Evolutionary conservation across 2,888 invertebrate species (phyloP), one percentile per base, ranked within the genome.

Genomic region (Athrips mouffetella): DNA sequence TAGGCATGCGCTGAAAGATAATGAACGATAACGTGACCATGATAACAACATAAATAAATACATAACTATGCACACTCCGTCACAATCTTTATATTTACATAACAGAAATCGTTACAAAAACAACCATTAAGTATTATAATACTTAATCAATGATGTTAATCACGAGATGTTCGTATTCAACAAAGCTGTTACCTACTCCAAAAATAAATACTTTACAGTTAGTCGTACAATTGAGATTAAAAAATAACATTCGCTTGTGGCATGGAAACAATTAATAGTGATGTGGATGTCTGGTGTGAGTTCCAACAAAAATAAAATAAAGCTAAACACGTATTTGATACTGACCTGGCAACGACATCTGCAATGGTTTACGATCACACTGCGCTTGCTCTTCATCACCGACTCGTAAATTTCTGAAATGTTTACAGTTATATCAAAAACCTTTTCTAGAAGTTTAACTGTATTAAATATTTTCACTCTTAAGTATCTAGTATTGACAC

Each of bases 261-360:
- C 25, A 25, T 6, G 5, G 4, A 25, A 25, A 6, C 8, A 25
- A 7, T 6, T 25, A 6, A 25, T 25, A 6, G 25, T 25, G 25
- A 25, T n/a, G n/a, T n/a, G n/a, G n/a, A n/a, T n/a, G n/a, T n/a
- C n/a, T n/a, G n/a, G 25, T 25, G 25, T 8, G 8, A 25, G 8
- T 25, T 25, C 25, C 25, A 25, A 25, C 25, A 25, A 25, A 37
- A 18, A 55, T 52, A 50, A 37, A 18, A 49, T 37, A 27, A 35
- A 30, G 18, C 40, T 21, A 45, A 35, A 47, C 44, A 46, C 13
- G 15, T 1, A 35, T n/a, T n/a, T n/a, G n/a, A n/a, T 13, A 31
- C 31, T 31, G 31, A 31, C 31, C 31, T 31, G 31, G 31, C 15
- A 31, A 31, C 13, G 15, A 13, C 31, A 15, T 15, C 15, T 13